Evolutionary conservation across 2,888 invertebrate genomes (phyloP).

Genomic region (Aphodius granarius): DNA sequence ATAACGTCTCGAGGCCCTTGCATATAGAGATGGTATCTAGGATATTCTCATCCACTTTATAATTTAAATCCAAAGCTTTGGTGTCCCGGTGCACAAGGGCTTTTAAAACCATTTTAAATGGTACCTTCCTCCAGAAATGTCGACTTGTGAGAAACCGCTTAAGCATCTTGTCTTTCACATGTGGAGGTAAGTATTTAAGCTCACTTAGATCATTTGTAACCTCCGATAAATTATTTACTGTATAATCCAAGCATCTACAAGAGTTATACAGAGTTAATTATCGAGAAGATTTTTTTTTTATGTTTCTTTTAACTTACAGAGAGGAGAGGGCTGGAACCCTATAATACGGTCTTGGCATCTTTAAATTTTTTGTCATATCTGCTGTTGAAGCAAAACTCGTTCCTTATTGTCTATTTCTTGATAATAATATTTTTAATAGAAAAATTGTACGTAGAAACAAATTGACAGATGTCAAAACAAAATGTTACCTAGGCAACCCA

Average conservation of each 20-base stretch:
- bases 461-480: background rate
- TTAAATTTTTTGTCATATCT: background rate
- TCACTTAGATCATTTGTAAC: constrained; percentile 30
- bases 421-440: background rate
- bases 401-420: background rate
- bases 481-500: background rate
- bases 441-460: background rate
- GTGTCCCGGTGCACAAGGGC: constrained; percentile 42
- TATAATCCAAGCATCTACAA: constrained; percentile 37
- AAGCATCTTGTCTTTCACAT: constrained; percentile 44
- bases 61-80: constrained; percentile 43
- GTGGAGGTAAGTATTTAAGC: constrained; percentile 37
- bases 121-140: constrained; percentile 38
- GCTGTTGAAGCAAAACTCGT: background rate
- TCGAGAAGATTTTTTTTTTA: background rate
- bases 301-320: constrained; percentile 21
- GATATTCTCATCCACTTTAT: constrained; percentile 44
- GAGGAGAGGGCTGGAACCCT: constrained; percentile 19
- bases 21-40: constrained; percentile 41
- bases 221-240: constrained; percentile 38
- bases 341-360: background rate
- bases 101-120: constrained; percentile 38
- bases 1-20: constrained; percentile 40
- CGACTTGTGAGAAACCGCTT: constrained; percentile 38
- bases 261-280: background rate